Conservation (phyloP, 2,888 invertebrate species). For the Cyaniris semiargus region DNA sequence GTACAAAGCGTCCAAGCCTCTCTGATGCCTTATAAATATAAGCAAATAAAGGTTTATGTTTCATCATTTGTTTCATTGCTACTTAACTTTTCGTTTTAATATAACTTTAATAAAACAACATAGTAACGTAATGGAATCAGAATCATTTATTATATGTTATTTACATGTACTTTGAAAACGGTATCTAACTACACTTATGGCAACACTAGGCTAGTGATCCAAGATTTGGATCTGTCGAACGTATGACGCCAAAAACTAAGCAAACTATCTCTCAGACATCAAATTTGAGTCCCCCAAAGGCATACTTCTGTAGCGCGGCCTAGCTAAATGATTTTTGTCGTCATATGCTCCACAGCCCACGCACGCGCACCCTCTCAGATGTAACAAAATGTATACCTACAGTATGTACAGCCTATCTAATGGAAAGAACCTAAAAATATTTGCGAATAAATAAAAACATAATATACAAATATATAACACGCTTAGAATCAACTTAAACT, state of each 20-base stretch:
- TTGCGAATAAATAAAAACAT: conserved; percentile 48
- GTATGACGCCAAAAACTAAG: conserved; percentile 12
- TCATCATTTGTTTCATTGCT: conserved; percentile 42
- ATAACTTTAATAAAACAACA: conserved; percentile 38
- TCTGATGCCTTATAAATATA: conserved; percentile 52
- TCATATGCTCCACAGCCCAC: neutral
- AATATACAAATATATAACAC: conserved; percentile 46
- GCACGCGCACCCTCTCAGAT: conserved; percentile 2
- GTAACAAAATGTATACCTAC: conserved; percentile 25
- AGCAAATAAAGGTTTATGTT: conserved; percentile 51
- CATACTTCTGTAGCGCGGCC: neutral
- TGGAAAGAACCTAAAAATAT: conserved; percentile 43
- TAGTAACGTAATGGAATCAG: conserved; percentile 58
- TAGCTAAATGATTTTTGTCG: neutral
- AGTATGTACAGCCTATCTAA: conserved; percentile 33
- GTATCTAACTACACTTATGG: conserved; percentile 55
- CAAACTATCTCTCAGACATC: neutral
- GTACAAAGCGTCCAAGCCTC: conserved; percentile 50
- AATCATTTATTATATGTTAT: conserved; percentile 64
- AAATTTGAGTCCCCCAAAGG: neutral
- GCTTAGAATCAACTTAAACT: conserved; percentile 31
- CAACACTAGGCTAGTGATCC: conserved; percentile 46
- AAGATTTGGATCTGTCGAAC: conserved; percentile 29
- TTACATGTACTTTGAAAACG: conserved; percentile 55
- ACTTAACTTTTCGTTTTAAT: neutral